Percentiles rank a stretch among this genome's conserved stretches.
These are phyloP conservation scores for Punctoribates punctum DNA, from an alignment of 2,888 invertebrate genomes.

Conservation along the genomic window DNA sequence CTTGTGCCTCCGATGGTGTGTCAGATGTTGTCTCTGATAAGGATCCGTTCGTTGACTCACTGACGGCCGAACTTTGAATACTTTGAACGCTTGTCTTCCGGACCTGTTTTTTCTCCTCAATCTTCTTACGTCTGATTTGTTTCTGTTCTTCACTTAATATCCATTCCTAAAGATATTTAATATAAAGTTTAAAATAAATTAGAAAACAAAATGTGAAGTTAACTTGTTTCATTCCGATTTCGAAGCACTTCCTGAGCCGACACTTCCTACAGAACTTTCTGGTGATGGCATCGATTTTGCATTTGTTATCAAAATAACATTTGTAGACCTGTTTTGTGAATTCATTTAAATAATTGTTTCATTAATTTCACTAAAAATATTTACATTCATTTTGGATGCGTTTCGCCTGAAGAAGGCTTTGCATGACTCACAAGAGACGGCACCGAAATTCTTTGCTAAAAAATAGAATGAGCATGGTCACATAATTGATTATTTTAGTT, in stretches of 20 bases:
- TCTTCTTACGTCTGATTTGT: slow-evolving; percentile 76
- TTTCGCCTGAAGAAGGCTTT: slow-evolving; percentile 95
- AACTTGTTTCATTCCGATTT: slow-evolving; percentile 87
- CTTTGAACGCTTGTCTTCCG: not conserved
- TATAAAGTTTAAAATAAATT: not conserved
- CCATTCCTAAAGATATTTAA: slow-evolving; percentile 61
- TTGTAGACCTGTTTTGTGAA: slow-evolving; percentile 65
- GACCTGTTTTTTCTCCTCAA: slow-evolving; percentile 56
- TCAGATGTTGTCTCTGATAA: no score
- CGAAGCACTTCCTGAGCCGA: slow-evolving; percentile 84
- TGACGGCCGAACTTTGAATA: not conserved
- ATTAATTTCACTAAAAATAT: not conserved
- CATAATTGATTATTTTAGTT: not conserved
- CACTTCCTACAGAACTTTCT: slow-evolving; percentile 94
- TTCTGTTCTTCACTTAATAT: slow-evolving; percentile 96
- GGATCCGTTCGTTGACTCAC: not conserved
- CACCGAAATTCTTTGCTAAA: slow-evolving; percentile 90
- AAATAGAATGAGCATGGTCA: slow-evolving; percentile 56
- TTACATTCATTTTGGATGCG: slow-evolving; percentile 77
- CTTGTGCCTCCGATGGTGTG: no score
- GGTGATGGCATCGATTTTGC: slow-evolving; percentile 84
- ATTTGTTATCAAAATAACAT: slow-evolving; percentile 87
- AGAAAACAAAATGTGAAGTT: not conserved
- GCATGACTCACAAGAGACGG: slow-evolving; percentile 92
- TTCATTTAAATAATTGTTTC: no score